These are phyloP conservation scores for Fringilla coelebs DNA, from an alignment of 2,797 vertebrate species.

Conservation along the genomic window DNA sequence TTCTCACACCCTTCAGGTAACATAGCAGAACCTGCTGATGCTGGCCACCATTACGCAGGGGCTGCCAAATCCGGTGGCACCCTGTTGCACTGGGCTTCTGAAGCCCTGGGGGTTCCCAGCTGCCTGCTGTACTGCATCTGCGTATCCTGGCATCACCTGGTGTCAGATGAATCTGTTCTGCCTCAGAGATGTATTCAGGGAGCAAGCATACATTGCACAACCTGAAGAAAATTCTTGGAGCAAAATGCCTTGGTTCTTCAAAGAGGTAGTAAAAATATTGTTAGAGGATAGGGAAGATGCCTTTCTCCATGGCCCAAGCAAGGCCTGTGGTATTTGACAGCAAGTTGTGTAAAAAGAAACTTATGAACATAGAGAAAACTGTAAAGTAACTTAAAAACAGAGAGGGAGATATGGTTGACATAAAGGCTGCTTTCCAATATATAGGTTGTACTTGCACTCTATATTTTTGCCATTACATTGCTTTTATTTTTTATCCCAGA, in stretches of 20 bases:
- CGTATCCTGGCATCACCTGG: not conserved
- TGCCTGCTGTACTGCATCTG: not conserved
- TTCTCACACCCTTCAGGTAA: not conserved
- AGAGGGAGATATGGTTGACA: not conserved
- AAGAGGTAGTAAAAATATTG: not conserved
- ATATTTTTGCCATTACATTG: not conserved
- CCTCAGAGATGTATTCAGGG: not conserved
- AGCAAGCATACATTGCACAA: not conserved
- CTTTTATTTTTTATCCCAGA: not conserved
- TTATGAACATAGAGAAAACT: not conserved
- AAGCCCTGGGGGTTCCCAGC: not conserved
- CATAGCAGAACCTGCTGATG: not conserved
- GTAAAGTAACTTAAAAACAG: not conserved
- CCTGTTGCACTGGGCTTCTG: not conserved
- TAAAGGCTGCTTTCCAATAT: not conserved
- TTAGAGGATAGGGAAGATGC: not conserved
- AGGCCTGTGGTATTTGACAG: not conserved
- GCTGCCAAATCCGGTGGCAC: not conserved
- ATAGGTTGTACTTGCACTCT: not conserved
- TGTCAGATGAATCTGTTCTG: not conserved
- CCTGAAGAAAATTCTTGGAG: not conserved
- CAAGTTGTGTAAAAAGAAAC: not conserved
- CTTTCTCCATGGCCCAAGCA: not conserved
- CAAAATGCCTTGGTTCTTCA: not conserved
- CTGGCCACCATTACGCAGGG: not conserved